A percentile compares a stretch with the other conserved stretches of the same genome.
Evolutionary conservation across 1,140 invertebrate genomes (phyloP).

Genomic region (Hypothenemus hampei): DNA sequence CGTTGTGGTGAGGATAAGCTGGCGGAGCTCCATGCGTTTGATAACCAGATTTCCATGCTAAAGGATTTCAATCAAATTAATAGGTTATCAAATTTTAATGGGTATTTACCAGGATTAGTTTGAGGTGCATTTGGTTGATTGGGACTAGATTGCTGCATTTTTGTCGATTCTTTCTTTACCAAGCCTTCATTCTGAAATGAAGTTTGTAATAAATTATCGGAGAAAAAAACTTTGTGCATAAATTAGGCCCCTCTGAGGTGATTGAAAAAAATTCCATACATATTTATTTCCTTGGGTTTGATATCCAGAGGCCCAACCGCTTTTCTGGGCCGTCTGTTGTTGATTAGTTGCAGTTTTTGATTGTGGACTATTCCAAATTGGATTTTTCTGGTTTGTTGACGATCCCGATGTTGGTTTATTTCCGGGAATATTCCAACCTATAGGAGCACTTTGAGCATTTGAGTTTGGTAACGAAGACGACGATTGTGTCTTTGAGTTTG

Average conservation of each 20-base stretch:
- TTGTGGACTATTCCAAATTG: background rate
- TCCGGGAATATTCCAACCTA: constrained; percentile 12
- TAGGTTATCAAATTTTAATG: background rate
- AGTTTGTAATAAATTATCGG: background rate
- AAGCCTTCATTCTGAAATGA: constrained; percentile 9
- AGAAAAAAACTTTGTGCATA: background rate
- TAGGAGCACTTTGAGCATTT: background rate
- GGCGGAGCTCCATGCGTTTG: constrained; percentile 12
- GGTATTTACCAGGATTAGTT: constrained; percentile 3
- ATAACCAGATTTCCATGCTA: constrained; percentile 26
- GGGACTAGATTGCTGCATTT: constrained; percentile 18
- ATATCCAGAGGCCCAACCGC: constrained; percentile 20
- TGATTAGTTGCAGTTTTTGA: background rate
- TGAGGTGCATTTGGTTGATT: background rate
- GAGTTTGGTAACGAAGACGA: background rate
- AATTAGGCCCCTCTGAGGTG: background rate
- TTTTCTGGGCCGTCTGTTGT: background rate
- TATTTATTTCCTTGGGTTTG: constrained; percentile 1
- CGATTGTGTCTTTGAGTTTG: background rate
- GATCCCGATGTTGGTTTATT: background rate
- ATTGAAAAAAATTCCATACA: constrained; percentile 5
- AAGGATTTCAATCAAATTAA: background rate
- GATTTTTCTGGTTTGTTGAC: background rate
- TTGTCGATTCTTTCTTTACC: constrained; percentile 23
- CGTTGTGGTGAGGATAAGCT: constrained; percentile 14